Evolutionary conservation across 2,797 vertebrate species (phyloP), one percentile per base, ranked within the genome.

Genomic region (Notolabrus celidotus): DNA sequence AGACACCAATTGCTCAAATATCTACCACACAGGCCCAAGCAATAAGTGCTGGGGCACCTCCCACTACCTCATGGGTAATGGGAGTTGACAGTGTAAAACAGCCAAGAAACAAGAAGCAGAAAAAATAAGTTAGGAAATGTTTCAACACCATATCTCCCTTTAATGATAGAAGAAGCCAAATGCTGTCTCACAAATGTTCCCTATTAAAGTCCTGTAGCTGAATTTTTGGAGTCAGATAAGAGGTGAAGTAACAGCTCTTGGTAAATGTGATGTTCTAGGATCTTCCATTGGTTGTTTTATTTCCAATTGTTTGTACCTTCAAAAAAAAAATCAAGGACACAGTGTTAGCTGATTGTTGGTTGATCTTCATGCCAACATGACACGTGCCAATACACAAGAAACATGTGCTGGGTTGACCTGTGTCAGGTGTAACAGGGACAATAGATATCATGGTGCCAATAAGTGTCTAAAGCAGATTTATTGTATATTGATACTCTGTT

Each of bases 11-110:
- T 43, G 63, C 59, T 75, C 38, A 36, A 57, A 72, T 63, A 45
- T 54, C 46, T 53, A n/a, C n/a, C 10, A 20, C 25, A 82, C 11
- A 58, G 51, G 22, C n/a, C 43, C 56, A 55, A 45, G 59, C 65
- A 82, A 67, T 75, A 77, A 72, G 69, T 62, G 58, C 53, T 41
- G 34, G 53, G 56, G 36, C 43, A 53, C 67, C 75, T 63, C 75
- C 77, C 54, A 59, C 82, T 73, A 54, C 74, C 51, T 83, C 63
- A 73, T 50, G 64, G 63, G 50, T 76, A 83, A 79, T 45, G 56
- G 72, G 63, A 73, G 75, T n/a, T 75, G 65, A 80, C 66, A 53
- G 56, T 11, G 12, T 79, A 46, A 67, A 76, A 58, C 49, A 46
- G 60, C 68, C 55, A 75, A 79, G 53, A 70, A 87, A 80, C 64